Evolutionary conservation across 2,797 vertebrate genomes (phyloP).

Genomic region (Poecile montanus): DNA sequence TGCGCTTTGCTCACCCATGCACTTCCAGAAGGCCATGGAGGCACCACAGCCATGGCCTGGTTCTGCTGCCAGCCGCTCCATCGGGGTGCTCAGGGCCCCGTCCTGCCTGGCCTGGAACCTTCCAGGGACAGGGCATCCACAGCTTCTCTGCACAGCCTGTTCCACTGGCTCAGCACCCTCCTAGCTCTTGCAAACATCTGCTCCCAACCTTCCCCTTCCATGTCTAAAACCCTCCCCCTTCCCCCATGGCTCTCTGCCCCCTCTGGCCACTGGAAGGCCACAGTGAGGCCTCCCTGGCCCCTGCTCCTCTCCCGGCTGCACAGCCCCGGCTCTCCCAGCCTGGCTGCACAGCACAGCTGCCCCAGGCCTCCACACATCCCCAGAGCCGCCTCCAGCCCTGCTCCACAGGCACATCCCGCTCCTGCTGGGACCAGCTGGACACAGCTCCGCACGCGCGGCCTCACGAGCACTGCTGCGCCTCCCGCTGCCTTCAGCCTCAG

Average conservation of each 20-base stretch:
- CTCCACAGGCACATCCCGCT: background rate
- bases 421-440: background rate
- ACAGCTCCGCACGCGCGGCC: background rate
- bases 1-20: too few relatives aligned
- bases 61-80: background rate
- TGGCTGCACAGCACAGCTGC: background rate
- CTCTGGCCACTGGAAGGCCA: background rate
- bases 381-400: background rate
- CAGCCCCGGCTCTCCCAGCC: background rate
- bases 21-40: background rate
- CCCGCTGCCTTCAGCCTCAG: background rate
- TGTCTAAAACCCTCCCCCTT: background rate
- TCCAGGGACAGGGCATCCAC: background rate
- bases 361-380: background rate
- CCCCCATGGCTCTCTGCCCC: background rate
- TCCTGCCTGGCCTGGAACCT: background rate
- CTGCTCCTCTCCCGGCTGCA: background rate
- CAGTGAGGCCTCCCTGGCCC: background rate
- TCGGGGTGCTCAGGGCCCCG: background rate
- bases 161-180: background rate
- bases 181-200: background rate
- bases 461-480: background rate
- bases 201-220: background rate
- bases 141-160: background rate
- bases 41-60: background rate